phyloP scores from a whole-genome alignment of 2,113 vertebrate species.

The Fulmarus glacialis region DNA sequence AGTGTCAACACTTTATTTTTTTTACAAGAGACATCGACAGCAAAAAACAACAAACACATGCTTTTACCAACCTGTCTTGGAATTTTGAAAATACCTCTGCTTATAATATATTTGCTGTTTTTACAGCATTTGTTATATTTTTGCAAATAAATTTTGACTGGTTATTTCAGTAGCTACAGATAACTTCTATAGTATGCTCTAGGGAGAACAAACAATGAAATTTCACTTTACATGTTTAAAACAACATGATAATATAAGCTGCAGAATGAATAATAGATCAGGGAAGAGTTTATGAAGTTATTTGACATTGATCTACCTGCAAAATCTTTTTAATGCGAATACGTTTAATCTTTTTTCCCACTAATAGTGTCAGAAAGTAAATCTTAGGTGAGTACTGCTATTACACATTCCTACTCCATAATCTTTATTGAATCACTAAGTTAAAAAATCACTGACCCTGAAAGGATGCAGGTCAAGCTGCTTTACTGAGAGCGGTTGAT shows the following conservation, averaged over 20 bases:
- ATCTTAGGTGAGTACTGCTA: neutral
- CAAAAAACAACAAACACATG: neutral
- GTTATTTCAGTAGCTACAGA: neutral
- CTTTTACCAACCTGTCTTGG: neutral
- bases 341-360: neutral
- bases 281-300: neutral
- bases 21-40: neutral
- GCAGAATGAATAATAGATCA: neutral
- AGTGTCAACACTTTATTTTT: constrained; percentile 15
- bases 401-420: neutral
- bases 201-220: neutral
- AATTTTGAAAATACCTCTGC: neutral
- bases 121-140: neutral
- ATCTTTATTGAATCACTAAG: constrained; percentile 3
- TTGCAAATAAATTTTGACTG: neutral
- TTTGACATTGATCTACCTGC: neutral
- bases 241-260: neutral
- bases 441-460: neutral
- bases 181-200: neutral
- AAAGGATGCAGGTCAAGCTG: neutral
- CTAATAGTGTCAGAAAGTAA: neutral
- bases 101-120: neutral
- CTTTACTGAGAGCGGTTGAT: constrained; percentile 4
- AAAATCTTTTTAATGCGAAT: neutral
- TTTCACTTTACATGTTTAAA: neutral